Evolutionary conservation across 37 sponge, comb jelly and placozoan genomes (phyloP), one percentile per base, ranked within the genome.

Genomic region (Diacarnus erythraeanus): DNA sequence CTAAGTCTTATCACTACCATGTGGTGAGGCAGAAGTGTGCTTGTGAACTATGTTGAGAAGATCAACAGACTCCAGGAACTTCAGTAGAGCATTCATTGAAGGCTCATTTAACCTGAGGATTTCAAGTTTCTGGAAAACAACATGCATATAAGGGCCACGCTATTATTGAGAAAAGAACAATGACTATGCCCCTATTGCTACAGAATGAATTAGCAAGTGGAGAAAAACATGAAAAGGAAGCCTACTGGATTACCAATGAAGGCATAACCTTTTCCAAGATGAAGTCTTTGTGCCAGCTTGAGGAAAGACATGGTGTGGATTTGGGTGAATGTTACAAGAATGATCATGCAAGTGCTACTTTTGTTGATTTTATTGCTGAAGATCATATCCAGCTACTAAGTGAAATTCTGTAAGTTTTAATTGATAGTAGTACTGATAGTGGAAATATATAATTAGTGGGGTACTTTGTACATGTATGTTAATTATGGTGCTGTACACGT

Each of bases 231-330:
- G 57, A 30, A 36, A 73, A 68, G 59, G 6, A 59, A 0, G 80
- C 80, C 12, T 86, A 79, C 69, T 25, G 72, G 75, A 79, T 79
- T 18, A 74, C 74, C 44, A 85, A 85, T 34, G 74, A 85, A 42
- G 57, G 57, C n/a, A 18, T 85, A 20, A 64, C 86, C 5, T 73
- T 71, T 25, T 23, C 65, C 22, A 85, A 85, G 57, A 85, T 78
- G 86, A 59, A 63, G 35, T 54, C 86, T 69, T 29, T 85, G 8
- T 85, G 86, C 27, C 51, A 85, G 36, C 72, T 85, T 17, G 79
- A 85, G 59, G 86, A 85, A 66, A 71, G 76, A 25, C 86, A 85
- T 64, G 73, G 79, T 40, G 86, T 77, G 20, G 79, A 85, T 30
- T 34, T 85, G 59, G 85, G 79, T n/a, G 29, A n/a, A 42, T 64